Percentiles rank a stretch among this genome's conserved stretches.
phyloP scores from a whole-genome alignment of 2,888 invertebrate species.

The Rambutsinella grinnellia region DNA sequence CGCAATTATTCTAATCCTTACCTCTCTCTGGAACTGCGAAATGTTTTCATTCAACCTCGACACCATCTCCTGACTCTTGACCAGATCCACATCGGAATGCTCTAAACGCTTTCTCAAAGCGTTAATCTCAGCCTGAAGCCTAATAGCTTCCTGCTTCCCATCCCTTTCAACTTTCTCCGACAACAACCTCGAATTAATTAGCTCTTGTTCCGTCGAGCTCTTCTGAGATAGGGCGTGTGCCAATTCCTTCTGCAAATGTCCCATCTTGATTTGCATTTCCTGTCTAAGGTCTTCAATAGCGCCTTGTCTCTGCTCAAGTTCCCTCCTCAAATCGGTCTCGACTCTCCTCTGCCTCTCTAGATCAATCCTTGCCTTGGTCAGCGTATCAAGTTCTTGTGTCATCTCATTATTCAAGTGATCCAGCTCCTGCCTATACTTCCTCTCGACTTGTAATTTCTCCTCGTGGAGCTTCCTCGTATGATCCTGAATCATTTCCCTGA shows the following conservation, averaged over 20 bases:
- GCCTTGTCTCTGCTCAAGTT: conserved; percentile 80
- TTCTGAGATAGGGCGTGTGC: conserved; percentile 83
- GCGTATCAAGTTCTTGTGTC: conserved; percentile 84
- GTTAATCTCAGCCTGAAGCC: conserved; percentile 78
- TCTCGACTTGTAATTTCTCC: conserved; percentile 75
- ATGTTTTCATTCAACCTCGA: conserved; percentile 83
- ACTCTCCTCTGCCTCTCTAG: conserved; percentile 84
- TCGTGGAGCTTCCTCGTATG: conserved; percentile 79
- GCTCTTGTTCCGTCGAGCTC: conserved; percentile 82
- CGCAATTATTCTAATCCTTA: conserved; percentile 67
- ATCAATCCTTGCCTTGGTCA: conserved; percentile 81
- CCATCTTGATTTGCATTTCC: conserved; percentile 82
- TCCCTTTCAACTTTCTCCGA: conserved; percentile 82
- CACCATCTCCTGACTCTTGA: conserved; percentile 85
- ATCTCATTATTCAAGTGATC: conserved; percentile 85
- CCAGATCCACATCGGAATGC: conserved; percentile 83
- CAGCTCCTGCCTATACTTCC: conserved; percentile 78
- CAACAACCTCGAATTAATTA: conserved; percentile 76
- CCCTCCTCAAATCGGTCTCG: conserved; percentile 82
- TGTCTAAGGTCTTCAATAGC: conserved; percentile 84
- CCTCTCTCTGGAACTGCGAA: conserved; percentile 85
- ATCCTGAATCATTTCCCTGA: conserved; percentile 82
- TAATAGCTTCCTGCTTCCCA: conserved; percentile 80
- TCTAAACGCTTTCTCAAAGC: conserved; percentile 83
- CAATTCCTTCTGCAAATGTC: conserved; percentile 82